Evolutionary conservation across 2,113 vertebrate species (phyloP).

Genomic region (Scytalopus superciliaris): DNA sequence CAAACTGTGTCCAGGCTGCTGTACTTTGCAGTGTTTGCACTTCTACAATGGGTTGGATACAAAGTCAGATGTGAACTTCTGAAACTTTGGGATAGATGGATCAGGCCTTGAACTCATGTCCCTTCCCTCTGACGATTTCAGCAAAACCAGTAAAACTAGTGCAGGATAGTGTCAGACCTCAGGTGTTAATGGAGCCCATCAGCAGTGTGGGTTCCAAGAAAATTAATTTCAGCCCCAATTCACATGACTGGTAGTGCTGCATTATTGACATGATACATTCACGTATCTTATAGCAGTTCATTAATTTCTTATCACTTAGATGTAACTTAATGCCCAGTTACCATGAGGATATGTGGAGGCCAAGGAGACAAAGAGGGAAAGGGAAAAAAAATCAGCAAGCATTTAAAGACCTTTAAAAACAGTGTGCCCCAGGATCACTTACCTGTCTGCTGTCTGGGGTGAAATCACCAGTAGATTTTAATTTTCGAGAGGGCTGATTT

Average conservation of each 20-base stretch:
- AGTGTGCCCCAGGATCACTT: neutral
- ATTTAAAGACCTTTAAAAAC: neutral
- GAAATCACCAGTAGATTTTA: neutral
- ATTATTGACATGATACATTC: neutral
- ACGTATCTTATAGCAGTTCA: neutral
- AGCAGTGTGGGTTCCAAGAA: neutral
- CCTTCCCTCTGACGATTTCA: neutral
- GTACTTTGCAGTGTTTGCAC: neutral
- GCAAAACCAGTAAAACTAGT: neutral
- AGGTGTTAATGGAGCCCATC: neutral
- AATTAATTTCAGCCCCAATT: neutral
- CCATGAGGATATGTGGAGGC: neutral
- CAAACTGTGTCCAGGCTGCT: neutral
- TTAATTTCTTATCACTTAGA: conserved; percentile 12
- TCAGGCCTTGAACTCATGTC: neutral
- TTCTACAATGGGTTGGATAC: neutral
- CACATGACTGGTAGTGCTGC: neutral
- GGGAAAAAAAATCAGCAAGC: neutral
- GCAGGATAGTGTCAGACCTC: neutral
- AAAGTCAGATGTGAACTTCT: neutral
- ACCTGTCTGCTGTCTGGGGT: neutral
- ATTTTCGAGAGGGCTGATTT: neutral
- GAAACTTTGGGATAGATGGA: neutral
- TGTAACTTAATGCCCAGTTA: neutral
- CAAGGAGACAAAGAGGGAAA: neutral